phyloP scores from a whole-genome alignment of 2,888 invertebrate genomes.

The Conchocele bisecta region DNA sequence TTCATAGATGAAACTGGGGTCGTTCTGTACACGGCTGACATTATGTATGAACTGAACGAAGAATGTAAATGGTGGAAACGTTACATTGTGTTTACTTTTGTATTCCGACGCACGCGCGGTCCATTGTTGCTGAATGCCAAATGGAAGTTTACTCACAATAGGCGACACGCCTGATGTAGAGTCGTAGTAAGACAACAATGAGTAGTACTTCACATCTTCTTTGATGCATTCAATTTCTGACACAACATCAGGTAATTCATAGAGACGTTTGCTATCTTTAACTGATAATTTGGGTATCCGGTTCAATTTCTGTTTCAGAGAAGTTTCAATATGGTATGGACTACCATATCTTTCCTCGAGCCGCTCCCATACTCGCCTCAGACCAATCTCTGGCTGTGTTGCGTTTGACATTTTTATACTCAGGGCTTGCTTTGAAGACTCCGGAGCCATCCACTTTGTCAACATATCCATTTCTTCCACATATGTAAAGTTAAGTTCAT shows the following conservation, averaged over 20 bases:
- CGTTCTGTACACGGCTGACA: constrained; percentile 1
- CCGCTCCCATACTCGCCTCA: constrained; percentile 16
- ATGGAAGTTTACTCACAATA: constrained; percentile 10
- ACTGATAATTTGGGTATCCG: constrained; percentile 14
- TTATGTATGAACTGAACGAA: constrained; percentile 12
- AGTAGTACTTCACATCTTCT: constrained; percentile 9
- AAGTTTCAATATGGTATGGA: constrained; percentile 8
- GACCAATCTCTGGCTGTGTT: constrained; percentile 1
- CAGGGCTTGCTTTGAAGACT: constrained; percentile 10
- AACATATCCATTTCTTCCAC: constrained; percentile 24
- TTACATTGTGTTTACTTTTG: constrained; percentile 8
- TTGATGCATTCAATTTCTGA: constrained; percentile 8
- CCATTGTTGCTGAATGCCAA: constrained; percentile 22
- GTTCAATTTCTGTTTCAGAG: constrained; percentile 4
- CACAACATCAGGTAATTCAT: constrained; percentile 22
- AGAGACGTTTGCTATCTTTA: constrained; percentile 9
- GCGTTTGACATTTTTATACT: constrained; percentile 12
- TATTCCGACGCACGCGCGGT: constrained; percentile 1
- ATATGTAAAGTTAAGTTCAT: too few species aligned
- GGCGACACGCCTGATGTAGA: constrained; percentile 14
- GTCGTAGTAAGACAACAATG: constrained; percentile 14
- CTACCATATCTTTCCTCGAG: constrained; percentile 22
- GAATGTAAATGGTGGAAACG: constrained; percentile 3
- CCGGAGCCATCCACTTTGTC: constrained; percentile 17
- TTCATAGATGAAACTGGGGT: constrained; percentile 20